Evolutionary conservation across 2,797 vertebrate genomes (phyloP).

Genomic region (Falco columbarius): DNA sequence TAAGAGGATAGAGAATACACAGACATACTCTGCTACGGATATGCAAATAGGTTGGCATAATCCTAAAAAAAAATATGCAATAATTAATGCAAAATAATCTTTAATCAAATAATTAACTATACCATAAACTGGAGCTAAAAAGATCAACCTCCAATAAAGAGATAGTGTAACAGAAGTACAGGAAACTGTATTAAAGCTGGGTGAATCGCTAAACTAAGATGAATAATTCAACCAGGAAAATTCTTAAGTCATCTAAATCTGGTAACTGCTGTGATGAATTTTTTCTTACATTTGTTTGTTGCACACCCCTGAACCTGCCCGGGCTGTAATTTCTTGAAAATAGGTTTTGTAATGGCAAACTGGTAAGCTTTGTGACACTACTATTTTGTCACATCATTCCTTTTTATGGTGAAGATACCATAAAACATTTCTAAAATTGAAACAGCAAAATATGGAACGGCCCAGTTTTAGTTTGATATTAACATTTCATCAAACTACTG

Average conservation of each 20-base stretch:
- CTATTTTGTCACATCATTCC: neutral
- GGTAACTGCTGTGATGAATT: neutral
- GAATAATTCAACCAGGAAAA: constrained; percentile 22
- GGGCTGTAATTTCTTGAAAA: neutral
- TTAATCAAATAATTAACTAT: constrained; percentile 34
- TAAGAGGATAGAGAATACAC: neutral
- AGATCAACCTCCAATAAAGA: neutral
- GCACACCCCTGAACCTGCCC: neutral
- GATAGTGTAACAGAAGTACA: neutral
- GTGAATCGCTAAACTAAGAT: neutral
- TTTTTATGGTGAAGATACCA: neutral
- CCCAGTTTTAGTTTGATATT: neutral
- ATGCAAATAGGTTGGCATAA: constrained; percentile 20
- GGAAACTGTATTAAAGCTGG: neutral
- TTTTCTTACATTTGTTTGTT: neutral
- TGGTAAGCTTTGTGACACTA: neutral
- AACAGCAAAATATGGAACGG: neutral
- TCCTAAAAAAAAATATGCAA: neutral
- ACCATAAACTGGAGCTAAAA: neutral
- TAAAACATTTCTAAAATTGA: neutral
- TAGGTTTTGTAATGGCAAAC: neutral
- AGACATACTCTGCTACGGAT: neutral
- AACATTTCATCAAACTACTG: neutral
- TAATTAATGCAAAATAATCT: constrained; percentile 46
- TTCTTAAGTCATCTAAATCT: neutral